phyloP scores from a whole-genome alignment of 2,797 vertebrate species.

The Lateolabrax maculatus region DNA sequence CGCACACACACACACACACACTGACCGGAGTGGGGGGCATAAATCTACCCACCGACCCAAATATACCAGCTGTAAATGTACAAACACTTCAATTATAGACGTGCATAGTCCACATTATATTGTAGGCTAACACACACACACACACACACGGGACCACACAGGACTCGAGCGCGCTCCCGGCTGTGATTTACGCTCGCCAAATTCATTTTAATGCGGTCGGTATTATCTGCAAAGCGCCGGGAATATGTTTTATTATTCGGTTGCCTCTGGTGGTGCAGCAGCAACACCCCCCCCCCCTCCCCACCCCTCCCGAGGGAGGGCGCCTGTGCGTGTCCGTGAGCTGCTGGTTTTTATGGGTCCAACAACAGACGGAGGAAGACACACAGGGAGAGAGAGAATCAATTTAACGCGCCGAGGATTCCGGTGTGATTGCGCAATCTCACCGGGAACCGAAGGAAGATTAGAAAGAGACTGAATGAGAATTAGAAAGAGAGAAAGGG shows the following conservation, averaged over 20 bases:
- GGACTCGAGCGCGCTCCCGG: slow-evolving; percentile 34
- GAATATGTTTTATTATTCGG: slow-evolving; percentile 74
- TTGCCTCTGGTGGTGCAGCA: slow-evolving; percentile 57
- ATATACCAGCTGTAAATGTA: slow-evolving; percentile 55
- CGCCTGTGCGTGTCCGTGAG: slow-evolving; percentile 34
- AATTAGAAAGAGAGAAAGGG: slow-evolving; percentile 57
- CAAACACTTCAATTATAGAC: slow-evolving; percentile 61
- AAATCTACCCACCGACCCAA: slow-evolving; percentile 50
- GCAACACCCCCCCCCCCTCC: background rate
- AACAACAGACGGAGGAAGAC: slow-evolving; percentile 70
- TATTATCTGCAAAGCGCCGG: slow-evolving; percentile 70
- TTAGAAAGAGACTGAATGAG: slow-evolving; percentile 68
- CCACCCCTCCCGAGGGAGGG: background rate
- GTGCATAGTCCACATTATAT: slow-evolving; percentile 32
- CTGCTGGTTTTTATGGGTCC: slow-evolving; percentile 59
- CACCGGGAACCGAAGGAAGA: slow-evolving; percentile 76
- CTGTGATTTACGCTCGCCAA: slow-evolving; percentile 62
- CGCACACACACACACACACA: background rate
- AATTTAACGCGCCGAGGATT: slow-evolving; percentile 81
- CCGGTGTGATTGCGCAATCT: slow-evolving; percentile 80
- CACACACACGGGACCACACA: slow-evolving; percentile 31
- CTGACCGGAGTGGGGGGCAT: slow-evolving; percentile 10
- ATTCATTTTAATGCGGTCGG: slow-evolving; percentile 70
- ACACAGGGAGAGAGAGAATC: slow-evolving; percentile 71
- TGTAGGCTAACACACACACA: slow-evolving; percentile 23